Conservation (phyloP, 2,888 invertebrate genomes). For the Macaria liturata region DNA sequence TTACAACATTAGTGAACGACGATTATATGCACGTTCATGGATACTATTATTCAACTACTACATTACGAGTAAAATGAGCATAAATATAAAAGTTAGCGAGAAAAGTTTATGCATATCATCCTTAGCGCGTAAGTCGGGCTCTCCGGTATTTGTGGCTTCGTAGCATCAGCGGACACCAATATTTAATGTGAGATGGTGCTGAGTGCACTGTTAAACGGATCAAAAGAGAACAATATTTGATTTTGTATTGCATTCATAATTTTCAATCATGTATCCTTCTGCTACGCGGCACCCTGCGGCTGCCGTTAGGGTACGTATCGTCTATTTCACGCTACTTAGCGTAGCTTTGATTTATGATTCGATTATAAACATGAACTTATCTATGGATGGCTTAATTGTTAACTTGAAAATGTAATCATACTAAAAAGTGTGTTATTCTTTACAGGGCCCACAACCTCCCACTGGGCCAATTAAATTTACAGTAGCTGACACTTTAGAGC, state of each 20-base stretch:
- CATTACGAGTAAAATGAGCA: slow-evolving; percentile 70
- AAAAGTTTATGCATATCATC: slow-evolving; percentile 82
- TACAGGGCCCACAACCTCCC: slow-evolving; percentile 92
- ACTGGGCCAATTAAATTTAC: slow-evolving; percentile 97
- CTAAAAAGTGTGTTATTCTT: slow-evolving; percentile 45
- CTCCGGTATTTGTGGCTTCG: slow-evolving; percentile 66
- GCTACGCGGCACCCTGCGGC: slow-evolving; percentile 90
- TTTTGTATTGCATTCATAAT: slow-evolving; percentile 44
- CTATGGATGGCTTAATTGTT: too few relatives aligned
- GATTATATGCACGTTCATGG: slow-evolving; percentile 7
- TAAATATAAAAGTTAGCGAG: slow-evolving; percentile 72
- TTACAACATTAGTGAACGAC: slow-evolving; percentile 7
- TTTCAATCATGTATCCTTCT: slow-evolving; percentile 87
- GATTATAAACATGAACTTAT: background rate
- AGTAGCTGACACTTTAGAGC: slow-evolving; percentile 95
- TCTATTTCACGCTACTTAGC: slow-evolving; percentile 22
- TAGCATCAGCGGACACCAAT: slow-evolving; percentile 62
- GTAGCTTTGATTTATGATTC: background rate
- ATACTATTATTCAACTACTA: slow-evolving; percentile 44
- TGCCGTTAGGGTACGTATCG: slow-evolving; percentile 86
- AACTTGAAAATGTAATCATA: background rate
- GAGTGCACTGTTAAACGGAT: slow-evolving; percentile 60
- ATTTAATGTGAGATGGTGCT: slow-evolving; percentile 67
- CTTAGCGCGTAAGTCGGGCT: slow-evolving; percentile 66
- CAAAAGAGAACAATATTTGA: slow-evolving; percentile 69